Evolutionary conservation across 2,113 vertebrate genomes (phyloP), one percentile per base, ranked within the genome.

Genomic region (Orycteropus afer): DNA sequence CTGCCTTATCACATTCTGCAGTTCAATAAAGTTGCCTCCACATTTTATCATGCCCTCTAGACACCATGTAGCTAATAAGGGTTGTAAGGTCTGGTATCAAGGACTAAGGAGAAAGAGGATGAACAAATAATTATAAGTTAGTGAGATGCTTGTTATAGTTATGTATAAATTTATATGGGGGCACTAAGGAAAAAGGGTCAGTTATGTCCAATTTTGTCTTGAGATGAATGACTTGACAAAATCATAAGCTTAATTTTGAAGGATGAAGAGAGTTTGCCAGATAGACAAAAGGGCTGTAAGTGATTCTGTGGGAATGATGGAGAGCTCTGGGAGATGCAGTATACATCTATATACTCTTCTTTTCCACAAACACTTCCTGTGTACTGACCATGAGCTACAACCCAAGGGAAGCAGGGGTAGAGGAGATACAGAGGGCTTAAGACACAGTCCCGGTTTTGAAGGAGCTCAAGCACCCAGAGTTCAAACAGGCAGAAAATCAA

Each of bases 141-240:
- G 37, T n/a, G 59, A 61, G 8, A 14, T 42, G 32, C 15, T 15
- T 4, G 10, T 42, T 12, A 13, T 45, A 85, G 69, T 76, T 78
- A n/a, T 86, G 17, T 73, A 65, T 13, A 63, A 73, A 29, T 2
- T 57, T 74, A 78, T 23, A 20, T 13, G 13, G 59, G 40, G 8
- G 7, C 40, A 65, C 53, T 51, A 55, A 63, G 23, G 18, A 73
- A 61, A 82, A 42, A 32, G 42, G 40, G 18, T 63, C n/a, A 5
- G 22, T 78, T 53, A 78, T 59, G 3, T 57, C 37, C 61, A 51
- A 37, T 32, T 90, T 82, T 80, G 12, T 47, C 53, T 77, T 87
- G 49, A 86, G 90, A 51, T 84, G n/a, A 78, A 85, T 78, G 32
- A n/a, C 61, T 29, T 90, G 40, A 34, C 40, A 69, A 82, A 93